Conservation (phyloP, 2,113 vertebrate species). For the Drymodes brunneopygia region DNA sequence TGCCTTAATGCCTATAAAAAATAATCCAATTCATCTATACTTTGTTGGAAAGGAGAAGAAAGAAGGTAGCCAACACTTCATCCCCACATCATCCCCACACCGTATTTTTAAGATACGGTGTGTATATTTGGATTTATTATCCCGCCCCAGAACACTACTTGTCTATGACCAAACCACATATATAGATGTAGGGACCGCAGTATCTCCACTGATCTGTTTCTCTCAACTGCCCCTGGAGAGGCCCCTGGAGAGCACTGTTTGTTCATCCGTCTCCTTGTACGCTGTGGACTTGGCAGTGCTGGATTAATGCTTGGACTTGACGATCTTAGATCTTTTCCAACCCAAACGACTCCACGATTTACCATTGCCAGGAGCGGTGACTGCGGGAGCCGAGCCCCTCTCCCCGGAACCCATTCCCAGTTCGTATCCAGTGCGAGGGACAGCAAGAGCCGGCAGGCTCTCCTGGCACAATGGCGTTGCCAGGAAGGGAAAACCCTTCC, state of each 20-base stretch:
- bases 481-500: background rate
- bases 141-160: background rate
- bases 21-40: background rate
- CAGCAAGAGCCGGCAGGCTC: background rate
- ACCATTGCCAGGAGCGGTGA: background rate
- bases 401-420: background rate
- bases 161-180: rapidly evolving
- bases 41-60: background rate
- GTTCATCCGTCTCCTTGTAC: background rate
- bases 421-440: background rate
- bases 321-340: background rate
- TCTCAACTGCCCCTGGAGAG: background rate
- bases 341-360: background rate
- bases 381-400: background rate
- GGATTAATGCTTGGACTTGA: background rate
- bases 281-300: background rate
- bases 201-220: background rate
- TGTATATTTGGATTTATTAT: background rate
- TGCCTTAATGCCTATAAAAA: background rate
- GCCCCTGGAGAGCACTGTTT: background rate
- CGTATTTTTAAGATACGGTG: background rate
- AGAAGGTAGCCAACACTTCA: background rate
- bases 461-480: background rate
- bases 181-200: rapidly evolving
- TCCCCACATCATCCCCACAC: background rate